Conservation (phyloP, 2,888 invertebrate species). For the Charanyca ferruginea region DNA sequence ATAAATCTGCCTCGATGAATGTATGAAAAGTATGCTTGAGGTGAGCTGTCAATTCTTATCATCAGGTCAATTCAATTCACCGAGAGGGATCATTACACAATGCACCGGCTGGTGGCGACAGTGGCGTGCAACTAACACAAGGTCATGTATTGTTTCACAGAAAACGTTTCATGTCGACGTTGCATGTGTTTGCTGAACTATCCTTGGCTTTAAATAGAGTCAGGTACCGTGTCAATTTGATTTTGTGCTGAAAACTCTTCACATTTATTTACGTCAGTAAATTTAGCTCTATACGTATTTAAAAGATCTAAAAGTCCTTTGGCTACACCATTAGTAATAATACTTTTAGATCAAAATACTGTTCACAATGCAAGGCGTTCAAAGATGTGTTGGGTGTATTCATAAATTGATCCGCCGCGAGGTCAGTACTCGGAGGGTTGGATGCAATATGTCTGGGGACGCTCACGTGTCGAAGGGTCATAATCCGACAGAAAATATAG, state of each 20-base stretch:
- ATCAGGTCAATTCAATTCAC: not conserved
- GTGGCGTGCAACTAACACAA: slow-evolving; percentile 28
- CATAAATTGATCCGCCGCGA: slow-evolving; percentile 84
- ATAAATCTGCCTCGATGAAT: not conserved
- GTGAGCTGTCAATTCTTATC: not conserved
- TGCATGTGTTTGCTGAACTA: slow-evolving; percentile 30
- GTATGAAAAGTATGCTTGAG: not conserved
- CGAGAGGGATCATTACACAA: not conserved
- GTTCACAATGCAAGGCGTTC: slow-evolving; percentile 62
- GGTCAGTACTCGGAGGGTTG: slow-evolving; percentile 83
- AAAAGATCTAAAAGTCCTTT: slow-evolving; percentile 16
- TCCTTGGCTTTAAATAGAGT: slow-evolving; percentile 26
- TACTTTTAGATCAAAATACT: slow-evolving; percentile 48
- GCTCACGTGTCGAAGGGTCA: slow-evolving; percentile 86
- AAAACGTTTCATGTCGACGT: slow-evolving; percentile 29
- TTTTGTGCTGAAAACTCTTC: not conserved
- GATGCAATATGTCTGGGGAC: slow-evolving; percentile 83
- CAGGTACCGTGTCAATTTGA: slow-evolving; percentile 6
- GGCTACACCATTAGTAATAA: slow-evolving; percentile 10
- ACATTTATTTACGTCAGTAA: not conserved
- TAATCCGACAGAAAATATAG: slow-evolving; percentile 85
- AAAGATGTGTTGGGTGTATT: slow-evolving; percentile 76
- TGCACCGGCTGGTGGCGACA: not conserved
- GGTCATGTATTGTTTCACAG: slow-evolving; percentile 33
- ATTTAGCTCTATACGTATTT: slow-evolving; percentile 1